Conservation (phyloP, 2,888 invertebrate species). For the Trissolcus brochymenae region DNA sequence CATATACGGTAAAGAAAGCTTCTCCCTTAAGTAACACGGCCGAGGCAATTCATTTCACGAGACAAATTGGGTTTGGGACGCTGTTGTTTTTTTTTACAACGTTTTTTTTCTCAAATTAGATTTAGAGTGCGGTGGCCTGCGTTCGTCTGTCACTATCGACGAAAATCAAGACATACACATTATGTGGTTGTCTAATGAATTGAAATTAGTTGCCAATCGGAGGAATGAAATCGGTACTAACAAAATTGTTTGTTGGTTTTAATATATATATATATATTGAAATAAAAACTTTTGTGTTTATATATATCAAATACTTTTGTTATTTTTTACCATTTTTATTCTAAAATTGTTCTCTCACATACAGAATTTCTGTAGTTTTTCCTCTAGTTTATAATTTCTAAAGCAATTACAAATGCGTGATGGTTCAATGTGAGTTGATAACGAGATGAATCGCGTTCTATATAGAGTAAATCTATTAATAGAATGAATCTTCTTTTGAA, state of each 20-base stretch:
- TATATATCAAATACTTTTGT: too few relatives aligned
- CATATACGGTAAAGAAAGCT: constrained; percentile 51
- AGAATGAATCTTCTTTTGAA: too few relatives aligned
- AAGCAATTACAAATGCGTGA: neutral
- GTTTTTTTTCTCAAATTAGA: constrained; percentile 48
- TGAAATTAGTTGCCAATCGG: constrained; percentile 14
- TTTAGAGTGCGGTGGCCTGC: constrained; percentile 39
- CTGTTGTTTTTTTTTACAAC: constrained; percentile 53
- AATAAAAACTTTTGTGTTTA: too few relatives aligned
- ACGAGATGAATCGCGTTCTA: too few relatives aligned
- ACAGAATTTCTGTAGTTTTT: too few relatives aligned
- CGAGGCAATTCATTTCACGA: constrained; percentile 56
- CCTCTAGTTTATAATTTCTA: too few relatives aligned
- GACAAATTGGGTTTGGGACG: constrained; percentile 51
- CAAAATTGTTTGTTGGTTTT: too few relatives aligned
- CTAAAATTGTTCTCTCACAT: too few relatives aligned
- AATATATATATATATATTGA: too few relatives aligned
- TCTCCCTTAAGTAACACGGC: constrained; percentile 54
- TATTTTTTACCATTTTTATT: too few relatives aligned
- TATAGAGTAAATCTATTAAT: too few relatives aligned
- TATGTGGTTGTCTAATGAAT: constrained; percentile 28
- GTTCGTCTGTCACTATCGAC: constrained; percentile 12
- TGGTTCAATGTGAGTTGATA: too few relatives aligned
- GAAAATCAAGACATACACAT: constrained; percentile 33
- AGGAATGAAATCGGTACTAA: constrained; percentile 15